Base-by-base conservation (phyloP, 2,797 vertebrate species). In the Clamator glandarius region DNA sequence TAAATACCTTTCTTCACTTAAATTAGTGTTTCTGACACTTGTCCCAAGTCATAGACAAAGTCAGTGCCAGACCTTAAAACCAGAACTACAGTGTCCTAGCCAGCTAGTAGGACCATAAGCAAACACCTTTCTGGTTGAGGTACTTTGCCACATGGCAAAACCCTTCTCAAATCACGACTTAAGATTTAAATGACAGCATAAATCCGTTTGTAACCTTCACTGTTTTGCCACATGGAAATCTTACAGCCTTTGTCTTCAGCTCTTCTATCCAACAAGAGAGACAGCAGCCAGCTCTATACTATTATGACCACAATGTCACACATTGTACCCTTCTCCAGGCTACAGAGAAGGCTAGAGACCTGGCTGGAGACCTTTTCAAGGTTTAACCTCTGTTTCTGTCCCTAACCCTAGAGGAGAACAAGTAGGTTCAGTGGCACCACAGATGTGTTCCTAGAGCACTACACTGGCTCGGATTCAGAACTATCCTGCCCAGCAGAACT, bases 401-500 rank as follows among this genome's bases (percentile, higher is more conserved):
- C 25, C 61, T 33, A n/a, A 41, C 64, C 14, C 68, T 51, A 10
- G 28, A 69, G 26, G 7, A 51, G 11, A 39, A 51, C 44, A 50
- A 52, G 26, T n/a, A 67, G 39, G 39, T 70, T 55, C 51, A 44
- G 1, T 11, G 29, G 23, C 46, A 89, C 35, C 74, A 82, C 16
- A 54, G 52, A 18, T 10, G 18, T 0, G 4, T 14, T 80, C 46
- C 76, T 39, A 21, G 48, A 80, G 61, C 61, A 79, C 48, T 15
- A 0, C 3, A 0, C 18, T 62, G 33, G 26, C 25, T 15, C 19
- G 3, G 4, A 9, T 11, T 35, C 68, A 63, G n/a, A n/a, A n/a
- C 11, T 14, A 51, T 13, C 29, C 39, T 29, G 36, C 48, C 39
- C 64, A 76, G 68, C 13, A 76, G n/a, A 24, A 66, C 14, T 12